Percentiles rank a stretch among this genome's conserved stretches.
These are phyloP conservation scores for Keiferia lycopersicella DNA, from an alignment of 2,888 invertebrate genomes.

Conservation along the genomic window DNA sequence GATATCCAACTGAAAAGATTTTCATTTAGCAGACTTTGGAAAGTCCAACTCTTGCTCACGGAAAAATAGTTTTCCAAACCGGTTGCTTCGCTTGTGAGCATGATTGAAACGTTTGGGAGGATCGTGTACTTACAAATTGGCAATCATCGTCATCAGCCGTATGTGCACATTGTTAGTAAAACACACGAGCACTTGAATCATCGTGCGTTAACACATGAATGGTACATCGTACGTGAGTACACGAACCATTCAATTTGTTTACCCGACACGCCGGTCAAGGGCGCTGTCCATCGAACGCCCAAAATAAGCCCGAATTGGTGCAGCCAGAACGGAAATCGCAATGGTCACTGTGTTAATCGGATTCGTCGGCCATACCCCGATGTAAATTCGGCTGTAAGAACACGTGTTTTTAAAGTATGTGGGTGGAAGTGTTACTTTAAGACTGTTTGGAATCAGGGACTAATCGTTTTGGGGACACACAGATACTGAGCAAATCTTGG, in stretches of 20 bases:
- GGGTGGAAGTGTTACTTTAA: neutral
- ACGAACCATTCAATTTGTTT: constrained; percentile 79
- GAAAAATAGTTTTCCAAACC: too few relatives aligned
- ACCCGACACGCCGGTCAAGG: constrained; percentile 72
- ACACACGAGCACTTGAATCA: constrained; percentile 67
- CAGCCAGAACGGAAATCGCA: constrained; percentile 39
- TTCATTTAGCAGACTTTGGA: too few relatives aligned
- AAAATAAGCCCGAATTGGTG: constrained; percentile 46
- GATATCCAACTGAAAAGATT: too few relatives aligned
- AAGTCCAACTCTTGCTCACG: too few relatives aligned
- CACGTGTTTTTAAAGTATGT: constrained; percentile 18
- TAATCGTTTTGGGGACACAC: neutral
- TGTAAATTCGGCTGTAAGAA: constrained; percentile 14
- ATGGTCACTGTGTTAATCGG: constrained; percentile 14
- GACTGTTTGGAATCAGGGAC: neutral
- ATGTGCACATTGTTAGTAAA: constrained; percentile 57
- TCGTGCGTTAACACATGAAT: constrained; percentile 76
- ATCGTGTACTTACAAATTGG: neutral
- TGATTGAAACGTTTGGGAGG: neutral
- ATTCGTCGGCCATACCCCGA: neutral
- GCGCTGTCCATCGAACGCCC: constrained; percentile 67
- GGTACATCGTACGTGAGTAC: constrained; percentile 69
- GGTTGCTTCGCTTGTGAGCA: too few relatives aligned
- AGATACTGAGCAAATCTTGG: neutral
- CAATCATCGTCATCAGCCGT: constrained; percentile 13